These are phyloP conservation scores for Stichodactyla helianthus DNA, from an alignment of 64 coral and sea anemone genomes.

Conservation along the genomic window DNA sequence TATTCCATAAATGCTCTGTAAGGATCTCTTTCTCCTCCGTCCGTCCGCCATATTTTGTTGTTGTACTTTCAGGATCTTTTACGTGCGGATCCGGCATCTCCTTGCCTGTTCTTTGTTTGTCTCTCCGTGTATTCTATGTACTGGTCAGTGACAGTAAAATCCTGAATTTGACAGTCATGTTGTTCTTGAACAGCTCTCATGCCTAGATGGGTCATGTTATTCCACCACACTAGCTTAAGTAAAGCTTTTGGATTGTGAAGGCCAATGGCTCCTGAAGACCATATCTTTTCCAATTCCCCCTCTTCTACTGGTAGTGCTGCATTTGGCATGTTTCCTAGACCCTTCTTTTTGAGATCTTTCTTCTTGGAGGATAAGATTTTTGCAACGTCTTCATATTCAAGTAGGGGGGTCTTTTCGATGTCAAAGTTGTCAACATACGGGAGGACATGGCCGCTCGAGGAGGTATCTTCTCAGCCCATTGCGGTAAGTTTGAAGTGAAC, in stretches of 20 bases:
- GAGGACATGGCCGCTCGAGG: conserved; percentile 23
- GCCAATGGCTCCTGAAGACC: conserved; percentile 30
- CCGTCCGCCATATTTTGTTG: conserved; percentile 58
- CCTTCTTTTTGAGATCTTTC: conserved; percentile 47
- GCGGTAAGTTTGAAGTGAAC: conserved; percentile 48
- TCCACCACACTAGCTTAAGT: conserved; percentile 57
- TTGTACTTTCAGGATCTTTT: conserved; percentile 65
- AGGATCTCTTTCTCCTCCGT: conserved; percentile 52
- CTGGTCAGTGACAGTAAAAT: conserved; percentile 36
- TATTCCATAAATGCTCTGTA: conserved; percentile 46
- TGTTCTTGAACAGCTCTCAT: conserved; percentile 38
- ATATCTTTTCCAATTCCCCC: conserved; percentile 47
- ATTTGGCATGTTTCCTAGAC: conserved; percentile 38
- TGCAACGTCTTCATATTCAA: conserved; percentile 39
- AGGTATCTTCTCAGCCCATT: conserved; percentile 54
- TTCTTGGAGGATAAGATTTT: conserved; percentile 31
- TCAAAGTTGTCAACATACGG: conserved; percentile 46
- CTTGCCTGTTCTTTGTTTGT: conserved; percentile 56
- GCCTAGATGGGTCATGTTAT: conserved; percentile 41
- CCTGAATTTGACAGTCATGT: conserved; percentile 29
- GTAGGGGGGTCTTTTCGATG: background rate
- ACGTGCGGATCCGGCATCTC: background rate
- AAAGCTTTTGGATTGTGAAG: conserved; percentile 32
- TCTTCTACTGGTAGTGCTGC: conserved; percentile 31
- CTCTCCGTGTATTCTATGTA: conserved; percentile 47